phyloP scores from a whole-genome alignment of 2,797 vertebrate species.

The Enteromius paludinosus region DNA sequence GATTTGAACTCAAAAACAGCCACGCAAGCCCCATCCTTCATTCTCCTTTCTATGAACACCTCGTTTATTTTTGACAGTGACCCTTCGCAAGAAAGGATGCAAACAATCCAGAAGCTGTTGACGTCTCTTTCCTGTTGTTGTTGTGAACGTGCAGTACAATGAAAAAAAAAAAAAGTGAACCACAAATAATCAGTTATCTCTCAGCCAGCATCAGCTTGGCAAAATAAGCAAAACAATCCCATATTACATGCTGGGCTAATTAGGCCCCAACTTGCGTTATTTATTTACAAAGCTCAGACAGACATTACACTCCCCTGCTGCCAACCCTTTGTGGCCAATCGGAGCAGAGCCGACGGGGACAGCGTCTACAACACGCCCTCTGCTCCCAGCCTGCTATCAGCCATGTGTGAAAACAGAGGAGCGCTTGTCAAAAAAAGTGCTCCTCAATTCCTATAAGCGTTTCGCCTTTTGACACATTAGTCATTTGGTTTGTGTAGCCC shows the following conservation, averaged over 20 bases:
- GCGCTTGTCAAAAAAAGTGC: slow-evolving; percentile 38
- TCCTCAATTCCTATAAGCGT: slow-evolving; percentile 42
- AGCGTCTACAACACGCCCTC: slow-evolving; percentile 39
- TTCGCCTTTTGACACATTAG: slow-evolving; percentile 53
- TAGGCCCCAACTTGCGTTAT: slow-evolving; percentile 53
- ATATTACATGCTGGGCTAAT: slow-evolving; percentile 58
- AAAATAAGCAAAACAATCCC: slow-evolving; percentile 55
- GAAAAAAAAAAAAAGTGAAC: slow-evolving; percentile 21
- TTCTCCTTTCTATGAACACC: background rate
- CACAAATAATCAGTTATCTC: slow-evolving; percentile 48
- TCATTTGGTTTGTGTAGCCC: slow-evolving; percentile 48
- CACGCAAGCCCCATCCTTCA: background rate
- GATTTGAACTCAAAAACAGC: background rate
- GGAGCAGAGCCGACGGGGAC: slow-evolving; percentile 31
- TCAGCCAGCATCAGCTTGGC: slow-evolving; percentile 51
- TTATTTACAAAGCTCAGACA: slow-evolving; percentile 54
- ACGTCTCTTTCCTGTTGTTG: slow-evolving; percentile 14
- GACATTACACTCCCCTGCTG: slow-evolving; percentile 42
- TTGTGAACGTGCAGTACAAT: slow-evolving; percentile 11
- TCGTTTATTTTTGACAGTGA: background rate
- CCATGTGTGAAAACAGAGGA: slow-evolving; percentile 46
- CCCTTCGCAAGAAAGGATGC: background rate
- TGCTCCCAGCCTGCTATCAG: slow-evolving; percentile 38
- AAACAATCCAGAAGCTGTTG: slow-evolving; percentile 11
- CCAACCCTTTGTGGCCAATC: slow-evolving; percentile 51